Percentiles rank a stretch among this genome's conserved stretches.
Evolutionary conservation across 2,113 vertebrate genomes (phyloP).

Genomic region (Cairina moschata): DNA sequence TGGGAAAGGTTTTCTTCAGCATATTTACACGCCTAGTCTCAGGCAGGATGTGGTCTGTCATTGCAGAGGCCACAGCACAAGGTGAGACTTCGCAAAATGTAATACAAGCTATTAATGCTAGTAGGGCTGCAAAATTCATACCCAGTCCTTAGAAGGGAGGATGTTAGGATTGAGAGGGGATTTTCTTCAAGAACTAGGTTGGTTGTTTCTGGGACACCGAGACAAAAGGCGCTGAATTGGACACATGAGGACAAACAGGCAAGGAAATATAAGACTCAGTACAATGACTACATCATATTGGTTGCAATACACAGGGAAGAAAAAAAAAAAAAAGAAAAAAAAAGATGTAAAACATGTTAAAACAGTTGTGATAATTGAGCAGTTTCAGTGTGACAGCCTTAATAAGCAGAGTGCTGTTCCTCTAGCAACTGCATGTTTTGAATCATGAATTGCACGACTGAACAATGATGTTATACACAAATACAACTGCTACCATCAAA

Average conservation of each 20-base stretch:
- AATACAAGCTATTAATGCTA: slow-evolving; percentile 62
- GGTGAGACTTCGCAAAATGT: slow-evolving; percentile 69
- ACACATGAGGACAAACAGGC: not conserved
- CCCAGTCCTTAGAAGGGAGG: not conserved
- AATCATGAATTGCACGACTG: not conserved
- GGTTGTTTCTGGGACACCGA: not conserved
- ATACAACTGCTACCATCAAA: not conserved
- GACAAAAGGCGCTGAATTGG: not conserved
- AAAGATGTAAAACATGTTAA: not conserved
- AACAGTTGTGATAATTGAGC: not conserved
- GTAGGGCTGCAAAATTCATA: slow-evolving; percentile 55
- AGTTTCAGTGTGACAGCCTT: not conserved
- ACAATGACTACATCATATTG: not conserved
- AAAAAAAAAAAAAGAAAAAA: not conserved
- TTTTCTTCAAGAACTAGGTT: slow-evolving; percentile 24
- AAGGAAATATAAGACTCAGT: not conserved
- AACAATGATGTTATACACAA: not conserved
- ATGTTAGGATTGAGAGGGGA: slow-evolving; percentile 17
- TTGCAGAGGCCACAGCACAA: slow-evolving; percentile 70
- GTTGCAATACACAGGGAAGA: not conserved
- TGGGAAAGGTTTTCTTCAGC: slow-evolving; percentile 54
- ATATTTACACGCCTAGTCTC: slow-evolving; percentile 51
- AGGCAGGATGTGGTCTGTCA: slow-evolving; percentile 73
- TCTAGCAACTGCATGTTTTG: slow-evolving; percentile 17
- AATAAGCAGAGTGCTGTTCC: not conserved